A percentile compares a stretch with the other conserved stretches of the same genome.
Conservation (phyloP, 2,888 invertebrate genomes). For the Acanthosepion esculentum region DNA sequence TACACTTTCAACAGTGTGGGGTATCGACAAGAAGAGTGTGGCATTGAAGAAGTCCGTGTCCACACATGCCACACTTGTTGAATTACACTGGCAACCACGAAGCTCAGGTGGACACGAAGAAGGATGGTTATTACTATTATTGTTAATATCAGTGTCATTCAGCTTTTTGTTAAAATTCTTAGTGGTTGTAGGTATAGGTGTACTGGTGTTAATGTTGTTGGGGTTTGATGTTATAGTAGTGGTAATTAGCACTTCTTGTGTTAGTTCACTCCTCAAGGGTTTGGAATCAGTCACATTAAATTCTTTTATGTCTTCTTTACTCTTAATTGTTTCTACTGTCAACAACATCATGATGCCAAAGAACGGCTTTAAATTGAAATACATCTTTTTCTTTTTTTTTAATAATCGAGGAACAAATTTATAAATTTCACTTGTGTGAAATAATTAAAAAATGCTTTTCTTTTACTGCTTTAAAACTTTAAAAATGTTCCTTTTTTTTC, state of each 20-base stretch:
- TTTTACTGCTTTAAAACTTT: too few relatives aligned
- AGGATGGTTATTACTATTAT: background rate
- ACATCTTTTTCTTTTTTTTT: background rate
- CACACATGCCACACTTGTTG: slow-evolving; percentile 17
- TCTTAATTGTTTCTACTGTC: background rate
- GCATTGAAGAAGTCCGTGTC: slow-evolving; percentile 39
- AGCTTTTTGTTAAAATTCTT: background rate
- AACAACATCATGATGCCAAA: background rate
- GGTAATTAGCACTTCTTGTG: background rate
- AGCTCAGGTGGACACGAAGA: background rate
- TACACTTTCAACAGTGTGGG: slow-evolving; percentile 37
- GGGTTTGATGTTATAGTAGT: background rate
- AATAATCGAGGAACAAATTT: background rate
- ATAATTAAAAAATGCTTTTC: too few relatives aligned
- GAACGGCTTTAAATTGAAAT: background rate
- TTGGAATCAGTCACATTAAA: background rate
- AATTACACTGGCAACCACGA: background rate
- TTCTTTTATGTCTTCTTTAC: background rate
- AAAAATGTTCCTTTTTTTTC: too few relatives aligned
- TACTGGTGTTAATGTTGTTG: background rate
- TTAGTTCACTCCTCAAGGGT: background rate
- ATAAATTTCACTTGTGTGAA: background rate
- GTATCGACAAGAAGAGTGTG: slow-evolving; percentile 14
- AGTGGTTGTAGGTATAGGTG: background rate
- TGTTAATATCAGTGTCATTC: background rate